These are phyloP conservation scores for Bombyx mori DNA, from an alignment of 1,140 invertebrate genomes.

Conservation along the genomic window ASM3026992v2 NC_085133.1:3948001-3948500, in stretches of 20 bases:
- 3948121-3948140: conserved; percentile 49
- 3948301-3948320: no score
- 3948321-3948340: no score
- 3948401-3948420: no score
- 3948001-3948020: conserved; percentile 14
- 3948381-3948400: no score
- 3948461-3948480: conserved; percentile 16
- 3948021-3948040: conserved; percentile 28
- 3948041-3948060: conserved; percentile 30
- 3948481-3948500: background rate
- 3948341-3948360: no score
- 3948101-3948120: conserved; percentile 50
- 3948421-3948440: background rate
- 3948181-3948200: conserved; percentile 27
- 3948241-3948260: background rate
- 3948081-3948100: conserved; percentile 29
- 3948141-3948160: conserved; percentile 25
- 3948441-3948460: conserved; percentile 10
- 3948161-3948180: conserved; percentile 23
- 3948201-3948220: conserved; percentile 5
- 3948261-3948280: background rate
- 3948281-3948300: no score
- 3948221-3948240: background rate
- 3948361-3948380: no score
- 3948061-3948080: conserved; percentile 38